These are phyloP conservation scores for Nebria salina DNA, from an alignment of 2,888 invertebrate species.

Conservation along the genomic window DNA sequence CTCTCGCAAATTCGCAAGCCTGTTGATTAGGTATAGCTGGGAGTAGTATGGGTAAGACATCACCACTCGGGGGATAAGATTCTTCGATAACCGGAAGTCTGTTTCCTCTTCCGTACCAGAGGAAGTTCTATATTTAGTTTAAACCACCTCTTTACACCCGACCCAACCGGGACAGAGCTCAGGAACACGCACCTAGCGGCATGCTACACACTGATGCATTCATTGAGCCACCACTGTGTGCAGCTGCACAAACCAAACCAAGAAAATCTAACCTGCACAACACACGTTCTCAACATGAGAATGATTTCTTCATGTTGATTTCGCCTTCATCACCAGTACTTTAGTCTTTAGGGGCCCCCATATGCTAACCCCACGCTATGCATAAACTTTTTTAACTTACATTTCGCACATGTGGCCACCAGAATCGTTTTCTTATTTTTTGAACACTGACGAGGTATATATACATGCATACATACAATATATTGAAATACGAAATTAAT, in stretches of 20 bases:
- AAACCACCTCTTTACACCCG: slow-evolving; percentile 11
- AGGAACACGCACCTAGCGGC: slow-evolving; percentile 6
- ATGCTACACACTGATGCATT: slow-evolving; percentile 5
- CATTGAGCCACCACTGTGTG: slow-evolving; percentile 10
- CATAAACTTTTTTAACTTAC: slow-evolving; percentile 11
- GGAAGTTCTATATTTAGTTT: slow-evolving; percentile 27
- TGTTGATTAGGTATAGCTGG: slow-evolving; percentile 21
- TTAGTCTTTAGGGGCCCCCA: not conserved
- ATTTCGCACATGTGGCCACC: slow-evolving; percentile 28
- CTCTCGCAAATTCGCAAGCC: slow-evolving; percentile 15
- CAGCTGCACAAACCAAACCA: slow-evolving; percentile 6
- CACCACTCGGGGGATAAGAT: slow-evolving; percentile 26
- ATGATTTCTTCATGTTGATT: slow-evolving; percentile 5
- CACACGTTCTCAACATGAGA: slow-evolving; percentile 12
- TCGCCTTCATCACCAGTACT: not conserved
- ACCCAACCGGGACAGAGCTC: not conserved
- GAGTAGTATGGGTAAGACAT: not conserved
- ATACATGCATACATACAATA: slow-evolving; percentile 4
- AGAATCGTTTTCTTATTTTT: slow-evolving; percentile 9
- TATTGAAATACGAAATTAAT: no score
- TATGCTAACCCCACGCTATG: slow-evolving; percentile 7
- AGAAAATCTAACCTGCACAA: slow-evolving; percentile 8
- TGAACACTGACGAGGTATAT: slow-evolving; percentile 7
- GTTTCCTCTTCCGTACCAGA: slow-evolving; percentile 31
- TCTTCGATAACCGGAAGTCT: slow-evolving; percentile 28